Evolutionary conservation across 1,140 invertebrate species (phyloP), one percentile per base, ranked within the genome.

Genomic region (Camponotus vicinus): DNA sequence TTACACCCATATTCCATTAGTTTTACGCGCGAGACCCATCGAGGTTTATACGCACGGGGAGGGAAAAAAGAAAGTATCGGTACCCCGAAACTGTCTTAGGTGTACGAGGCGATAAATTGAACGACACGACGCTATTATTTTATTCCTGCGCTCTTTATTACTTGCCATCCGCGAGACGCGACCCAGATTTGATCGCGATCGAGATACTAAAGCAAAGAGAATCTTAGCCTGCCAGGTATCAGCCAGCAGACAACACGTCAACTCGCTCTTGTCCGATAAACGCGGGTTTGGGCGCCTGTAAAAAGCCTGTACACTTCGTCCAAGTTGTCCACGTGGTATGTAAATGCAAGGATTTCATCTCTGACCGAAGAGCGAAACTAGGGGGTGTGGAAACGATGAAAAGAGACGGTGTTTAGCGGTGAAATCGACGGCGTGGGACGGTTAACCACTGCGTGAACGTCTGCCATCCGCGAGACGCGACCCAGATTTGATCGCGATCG

Each of bases 1-100:
- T 27, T 86, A 90, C 87, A 89, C 45, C 42, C 40, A 89, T 89
- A 89, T 87, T 90, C 85, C 87, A 90, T 90, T 90, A 90, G 80
- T 89, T 89, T 90, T 87, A 89, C 21, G 76, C 69, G n/a, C 59
- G 27, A 32, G 18, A 52, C 15, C 59, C 64, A 61, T 86, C 55
- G 77, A 70, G 63, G 69, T 80, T 79, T 78, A 86, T 79, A 78
- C 21, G 34, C 27, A 37, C 40, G 18, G 49, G 9, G 42, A 40
- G 6, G 37, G 6, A 40, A 40, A 5, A 40, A 40, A 4, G 70
- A 67, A 21, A 15, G 21, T 27, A 21, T 69, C 21, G 18, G 42
- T n/a, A 27, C 40, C 8, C 59, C 71, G 37, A 71, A 82, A 71
- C 59, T 52, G 18, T 71, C 49, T 52, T 71, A 55, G n/a, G 13